Conservation (phyloP, 2,113 vertebrate species). For the Felis catus region DNA sequence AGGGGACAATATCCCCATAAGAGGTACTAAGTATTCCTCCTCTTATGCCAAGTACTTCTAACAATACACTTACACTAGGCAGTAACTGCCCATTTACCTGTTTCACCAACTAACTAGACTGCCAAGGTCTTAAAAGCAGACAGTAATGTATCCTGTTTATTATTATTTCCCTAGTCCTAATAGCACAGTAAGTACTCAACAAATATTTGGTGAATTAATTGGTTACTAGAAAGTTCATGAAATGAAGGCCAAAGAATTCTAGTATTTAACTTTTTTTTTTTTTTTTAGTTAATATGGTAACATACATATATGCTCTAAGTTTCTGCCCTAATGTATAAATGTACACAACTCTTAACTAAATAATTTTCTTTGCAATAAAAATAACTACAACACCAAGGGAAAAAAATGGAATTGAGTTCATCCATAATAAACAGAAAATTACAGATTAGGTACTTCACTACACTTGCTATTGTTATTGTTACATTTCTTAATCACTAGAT, state of each 20-base stretch:
- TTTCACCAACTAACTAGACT: background rate
- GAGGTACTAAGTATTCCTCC: background rate
- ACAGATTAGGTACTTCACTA: background rate
- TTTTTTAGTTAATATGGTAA: background rate
- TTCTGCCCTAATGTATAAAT: background rate
- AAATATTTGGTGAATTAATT: background rate
- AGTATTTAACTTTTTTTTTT: background rate
- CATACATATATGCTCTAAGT: background rate
- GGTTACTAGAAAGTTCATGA: background rate
- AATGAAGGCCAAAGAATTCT: background rate
- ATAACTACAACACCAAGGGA: background rate
- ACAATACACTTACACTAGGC: background rate
- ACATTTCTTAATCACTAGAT: background rate
- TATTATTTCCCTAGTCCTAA: background rate
- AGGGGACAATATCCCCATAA: background rate
- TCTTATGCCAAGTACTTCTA: background rate
- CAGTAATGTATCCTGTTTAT: background rate
- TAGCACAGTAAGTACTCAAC: background rate
- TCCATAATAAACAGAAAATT: background rate
- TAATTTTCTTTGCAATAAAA: constrained; percentile 12
- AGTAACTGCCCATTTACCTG: background rate
- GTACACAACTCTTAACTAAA: background rate
- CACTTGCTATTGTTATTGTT: background rate
- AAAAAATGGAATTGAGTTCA: background rate
- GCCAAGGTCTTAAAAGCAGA: background rate